Evolutionary conservation across 2,113 vertebrate genomes (phyloP), one percentile per base, ranked within the genome.

Genomic region (Taurulus bubalis): DNA sequence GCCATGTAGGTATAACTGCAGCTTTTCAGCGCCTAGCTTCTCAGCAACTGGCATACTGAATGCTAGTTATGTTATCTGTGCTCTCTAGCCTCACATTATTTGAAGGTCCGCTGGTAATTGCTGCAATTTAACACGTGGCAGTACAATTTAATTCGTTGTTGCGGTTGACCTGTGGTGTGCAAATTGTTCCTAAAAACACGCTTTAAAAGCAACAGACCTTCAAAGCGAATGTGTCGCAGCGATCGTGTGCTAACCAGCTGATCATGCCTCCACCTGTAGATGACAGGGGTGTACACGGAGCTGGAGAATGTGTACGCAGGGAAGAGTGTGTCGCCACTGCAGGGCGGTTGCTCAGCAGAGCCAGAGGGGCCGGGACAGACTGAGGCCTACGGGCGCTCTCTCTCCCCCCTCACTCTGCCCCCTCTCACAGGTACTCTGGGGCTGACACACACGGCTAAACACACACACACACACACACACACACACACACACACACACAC

Each of bases 231-330:
- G 58, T 47, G 18, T 63, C 3, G 55, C 74, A 26, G 75, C 32
- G 30, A 26, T 3, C 38, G 42, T 60, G 75, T 88, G 92, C 85
- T 93, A 92, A 93, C 75, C 83, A 47, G 82, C 88, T 80, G 68
- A 53, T 83, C 90, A 82, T 93, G 85, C 93, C 85, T 92, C 88
- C 87, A 76, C 92, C 89, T 77, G 55, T 95, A 99, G 98, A 98
- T 99, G 96, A 97, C 98, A 0, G 97, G 97, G 0, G 97, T 99
- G 79, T 99, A 99, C 0, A 97, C 98, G 0, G 98, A 99, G 89
- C 89, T 99, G 62, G 98, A 98, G 87, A 95, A 94, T 63, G 94
- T 96, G 91, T 97, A 96, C 49, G 86, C 93, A 0, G 95, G 96
- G 79, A 98, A 97, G 95, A 87, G 92, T 87, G 94, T 92, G 28